These are phyloP conservation scores for Leucophora obtusa DNA, from an alignment of 2,888 invertebrate species.

Conservation along the genomic window DNA sequence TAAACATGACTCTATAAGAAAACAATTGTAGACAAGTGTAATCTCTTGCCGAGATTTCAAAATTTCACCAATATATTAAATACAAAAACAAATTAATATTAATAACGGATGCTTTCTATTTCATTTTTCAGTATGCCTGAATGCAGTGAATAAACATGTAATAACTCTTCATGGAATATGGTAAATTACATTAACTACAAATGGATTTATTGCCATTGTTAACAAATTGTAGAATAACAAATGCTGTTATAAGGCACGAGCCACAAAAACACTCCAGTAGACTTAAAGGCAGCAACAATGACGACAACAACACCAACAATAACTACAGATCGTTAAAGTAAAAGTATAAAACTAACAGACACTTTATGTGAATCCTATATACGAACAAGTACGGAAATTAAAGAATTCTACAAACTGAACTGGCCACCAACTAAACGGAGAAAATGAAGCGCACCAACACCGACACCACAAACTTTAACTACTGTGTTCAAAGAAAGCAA, in stretches of 20 bases:
- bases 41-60: too few relatives aligned
- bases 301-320: not conserved
- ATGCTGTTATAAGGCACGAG: constrained; percentile 63
- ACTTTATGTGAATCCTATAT: constrained; percentile 45
- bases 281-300: constrained; percentile 57
- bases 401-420: constrained; percentile 43
- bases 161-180: constrained; percentile 65
- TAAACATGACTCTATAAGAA: too few relatives aligned
- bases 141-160: constrained; percentile 21
- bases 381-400: constrained; percentile 51
- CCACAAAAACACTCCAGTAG: constrained; percentile 55
- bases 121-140: constrained; percentile 10
- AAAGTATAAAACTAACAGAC: constrained; percentile 49
- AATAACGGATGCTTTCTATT: not conserved
- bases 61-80: too few relatives aligned
- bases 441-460: constrained; percentile 42
- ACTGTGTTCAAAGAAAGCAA: constrained; percentile 61
- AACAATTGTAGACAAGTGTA: too few relatives aligned
- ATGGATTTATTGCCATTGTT: constrained; percentile 70
- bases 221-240: constrained; percentile 69
- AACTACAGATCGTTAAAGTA: constrained; percentile 36
- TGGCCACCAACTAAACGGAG: constrained; percentile 50
- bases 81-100: too few relatives aligned
- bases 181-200: constrained; percentile 67
- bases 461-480: not conserved